Percentiles rank a stretch among this genome's conserved stretches.
phyloP scores from a whole-genome alignment of 2,888 invertebrate genomes.

The Agrotis ipsilon region DNA sequence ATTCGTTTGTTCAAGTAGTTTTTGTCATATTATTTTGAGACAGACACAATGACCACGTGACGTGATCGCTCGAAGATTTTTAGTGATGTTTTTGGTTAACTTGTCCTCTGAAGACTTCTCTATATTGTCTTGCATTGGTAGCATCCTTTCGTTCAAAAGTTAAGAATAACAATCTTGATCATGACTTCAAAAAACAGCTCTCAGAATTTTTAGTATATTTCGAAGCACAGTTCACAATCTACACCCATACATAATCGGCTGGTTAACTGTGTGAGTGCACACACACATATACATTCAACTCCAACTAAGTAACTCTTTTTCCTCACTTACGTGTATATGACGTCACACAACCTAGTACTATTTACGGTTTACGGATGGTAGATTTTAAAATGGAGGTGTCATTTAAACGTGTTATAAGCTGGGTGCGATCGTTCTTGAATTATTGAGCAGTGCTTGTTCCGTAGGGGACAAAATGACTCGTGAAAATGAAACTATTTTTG shows the following conservation, averaged over 20 bases:
- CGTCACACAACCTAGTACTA: conserved; percentile 23
- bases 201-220: not conserved
- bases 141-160: not conserved
- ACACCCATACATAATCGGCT: not conserved
- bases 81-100: too few relatives aligned
- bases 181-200: not conserved
- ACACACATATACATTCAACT: not conserved
- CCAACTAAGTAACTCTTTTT: not conserved
- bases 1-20: not conserved
- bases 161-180: too few relatives aligned
- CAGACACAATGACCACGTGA: not conserved
- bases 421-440: conserved; percentile 42
- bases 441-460: conserved; percentile 52
- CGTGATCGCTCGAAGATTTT: too few relatives aligned
- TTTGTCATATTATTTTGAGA: not conserved
- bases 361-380: conserved; percentile 28
- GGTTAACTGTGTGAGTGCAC: not conserved
- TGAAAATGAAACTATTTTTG: conserved; percentile 56
- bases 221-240: not conserved
- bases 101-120: too few relatives aligned
- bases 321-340: conserved; percentile 18
- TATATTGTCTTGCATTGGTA: not conserved
- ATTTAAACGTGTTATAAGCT: conserved; percentile 49
- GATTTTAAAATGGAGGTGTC: conserved; percentile 51
- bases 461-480: conserved; percentile 45